Base-by-base conservation (phyloP, 2,113 vertebrate genomes). In the Stomatorhinus ivindoensis region DNA sequence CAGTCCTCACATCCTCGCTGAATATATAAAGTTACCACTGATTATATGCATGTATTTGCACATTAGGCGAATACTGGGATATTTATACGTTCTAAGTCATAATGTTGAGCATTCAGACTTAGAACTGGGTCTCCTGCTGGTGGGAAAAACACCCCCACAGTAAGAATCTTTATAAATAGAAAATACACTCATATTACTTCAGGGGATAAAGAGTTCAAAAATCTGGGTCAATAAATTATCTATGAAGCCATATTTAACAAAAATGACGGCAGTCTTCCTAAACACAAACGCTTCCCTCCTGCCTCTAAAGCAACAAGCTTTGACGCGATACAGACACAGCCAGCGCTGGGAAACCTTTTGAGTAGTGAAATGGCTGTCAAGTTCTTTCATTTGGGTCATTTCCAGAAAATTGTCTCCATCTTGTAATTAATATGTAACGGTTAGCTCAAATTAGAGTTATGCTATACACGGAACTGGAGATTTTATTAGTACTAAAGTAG, bases 141-240 rank as follows among this genome's bases (percentile, higher is more conserved):
- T 89, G 48, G 69, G 88, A 51, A 44, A 89, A 89, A 89, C 65
- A 50, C 27, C 73, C 84, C 53, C 17, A 27, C 48, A 89, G 88
- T 83, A 53, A 83, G 50, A 19, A 83, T 42, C n/a, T 27, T 88
- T 82, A 83, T 51, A 89, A 89, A 89, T 89, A 89, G 88, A 82
- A 89, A 89, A 83, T 83, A 42, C 50, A 82, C 35, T 83, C 73
- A 83, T 89, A 47, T 50, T n/a, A 89, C 88, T 89, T 83, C 35
- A 61, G 88, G 88, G 80, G 76, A 55, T 89, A 88, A 88, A 88
- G 65, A 80, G 50, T 89, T 83, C 35, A 84, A 89, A 89, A 89
- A 89, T 89, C 80, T 82, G 73, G 88, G 76, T 89, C 88, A 89
- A 84, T 89, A 89, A 89, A 89, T 89, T 89, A 89, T 89, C 76